Conservation (phyloP, 2,113 vertebrate genomes). For the Chitala chitala region DNA sequence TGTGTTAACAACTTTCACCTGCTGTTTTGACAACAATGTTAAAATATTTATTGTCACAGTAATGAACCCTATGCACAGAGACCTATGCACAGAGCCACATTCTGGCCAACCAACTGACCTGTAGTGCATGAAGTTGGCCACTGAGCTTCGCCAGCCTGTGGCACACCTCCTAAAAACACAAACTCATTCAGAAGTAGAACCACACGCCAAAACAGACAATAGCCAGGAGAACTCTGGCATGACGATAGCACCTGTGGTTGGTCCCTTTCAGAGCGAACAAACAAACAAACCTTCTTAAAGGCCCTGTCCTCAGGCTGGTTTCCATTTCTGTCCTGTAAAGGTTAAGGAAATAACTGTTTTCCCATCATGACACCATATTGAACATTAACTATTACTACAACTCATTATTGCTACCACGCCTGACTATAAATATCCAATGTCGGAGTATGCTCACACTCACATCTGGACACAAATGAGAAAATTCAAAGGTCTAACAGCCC, state of each 20-base stretch:
- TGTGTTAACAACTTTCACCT: neutral
- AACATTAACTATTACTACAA: too few relatives aligned
- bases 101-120: slow-evolving; percentile 61
- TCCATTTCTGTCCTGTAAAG: slow-evolving; percentile 66
- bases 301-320: slow-evolving; percentile 60
- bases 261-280: slow-evolving; percentile 20
- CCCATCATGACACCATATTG: neutral
- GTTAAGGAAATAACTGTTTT: neutral
- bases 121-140: slow-evolving; percentile 73
- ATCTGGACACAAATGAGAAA: neutral
- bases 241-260: neutral
- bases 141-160: slow-evolving; percentile 76
- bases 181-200: neutral
- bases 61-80: too few relatives aligned
- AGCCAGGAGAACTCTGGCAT: neutral
- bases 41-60: neutral
- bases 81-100: too few relatives aligned
- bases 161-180: slow-evolving; percentile 62
- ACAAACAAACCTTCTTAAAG: slow-evolving; percentile 54
- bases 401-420: too few relatives aligned
- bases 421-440: too few relatives aligned
- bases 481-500: slow-evolving; percentile 25
- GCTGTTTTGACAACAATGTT: too few relatives aligned
- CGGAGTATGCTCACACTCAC: neutral
- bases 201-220: slow-evolving; percentile 2